Evolutionary conservation across 2,888 invertebrate genomes (phyloP), one percentile per base, ranked within the genome.

Genomic region (Agonopterix alstromeriana): DNA sequence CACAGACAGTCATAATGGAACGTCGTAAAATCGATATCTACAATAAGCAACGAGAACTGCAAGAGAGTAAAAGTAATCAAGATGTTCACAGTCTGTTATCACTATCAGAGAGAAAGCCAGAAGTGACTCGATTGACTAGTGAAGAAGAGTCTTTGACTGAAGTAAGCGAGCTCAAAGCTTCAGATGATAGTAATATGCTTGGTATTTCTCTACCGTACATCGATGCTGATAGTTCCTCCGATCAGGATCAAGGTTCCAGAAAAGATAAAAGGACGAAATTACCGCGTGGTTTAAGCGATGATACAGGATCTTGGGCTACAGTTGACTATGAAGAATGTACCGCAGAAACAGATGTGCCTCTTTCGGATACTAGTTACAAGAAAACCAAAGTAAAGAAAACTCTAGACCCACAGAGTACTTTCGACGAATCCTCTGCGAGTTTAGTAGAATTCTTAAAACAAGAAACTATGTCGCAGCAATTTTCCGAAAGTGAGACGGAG

Each of bases 111-210:
- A 86, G 82, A 49, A 88, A 85, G 59, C 83, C 89, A 0, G 89
- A 86, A 56, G 82, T 90, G 0, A 86, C 72, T 3, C 77, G 89
- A 48, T 81, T 91, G 53, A 91, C 90, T 2, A 93, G 93, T 58
- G 92, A 92, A 63, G 93, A 93, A 63, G 93, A 93, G 63, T 93
- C 93, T 5, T 77, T 93, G 54, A 93, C 93, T 0, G 92, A 92
- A 74, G 91, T 92, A 0, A 92, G 91, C 59, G 92, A 92, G 43
- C 65, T 92, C 36, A 92, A 90, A 69, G 79, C 82, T 48, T 86
- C 86, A n/a, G 89, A 88, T 56, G 89, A 89, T 48, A 87, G 82
- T 60, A 77, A 83, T 53, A 76, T 84, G 73, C 63, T 86, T 42
- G 90, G 89, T 48, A 72, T 85, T 47, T 85, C 90, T 46, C 70